Evolutionary conservation across 2,888 invertebrate species (phyloP), one percentile per base, ranked within the genome.

Genomic region (Parnassius smintheus): DNA sequence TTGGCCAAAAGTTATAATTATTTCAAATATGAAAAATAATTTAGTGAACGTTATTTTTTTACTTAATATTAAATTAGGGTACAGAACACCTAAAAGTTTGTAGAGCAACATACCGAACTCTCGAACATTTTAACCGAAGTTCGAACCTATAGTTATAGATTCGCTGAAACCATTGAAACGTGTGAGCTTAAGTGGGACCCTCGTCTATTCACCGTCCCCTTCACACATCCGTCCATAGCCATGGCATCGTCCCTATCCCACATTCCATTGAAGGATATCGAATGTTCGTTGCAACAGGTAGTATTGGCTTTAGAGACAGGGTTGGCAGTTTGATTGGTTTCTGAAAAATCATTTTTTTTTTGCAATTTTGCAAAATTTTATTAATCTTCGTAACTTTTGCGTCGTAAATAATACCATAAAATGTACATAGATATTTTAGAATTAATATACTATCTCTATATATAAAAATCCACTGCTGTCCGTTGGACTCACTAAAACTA

Each of bases 221-320:
- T 88, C 75, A 11, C 68, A 65, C 77, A 3, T 49, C 46, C 49
- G 57, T 49, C 25, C 48, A 25, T 48, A 13, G 12, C 49, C 50
- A 74, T 81, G 69, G 18, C 63, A 56, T 66, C 65, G 45, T 83
- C 86, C 73, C 73, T 64, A 50, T 86, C 76, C 65, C 62, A 65
- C 80, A 76, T 82, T 76, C 88, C 91, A 90, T 90, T 88, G 90
- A 88, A 90, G 86, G 87, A 84, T 88, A 91, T 91, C 91, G 91
- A 91, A 90, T 85, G 85, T 87, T 91, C 82, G 79, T 78, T 78
- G 90, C 91, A 91, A 91, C 91, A 91, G 84, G 91, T 89, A 73
- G 78, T 87, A 91, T 91, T 84, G 91, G 85, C 76, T 87, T 83
- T 80, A 75, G 76, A 70, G 76, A 74, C 81, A 91, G 91, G 91